phyloP scores from a whole-genome alignment of 2,113 vertebrate genomes.

The Myiozetetes cayanensis region DNA sequence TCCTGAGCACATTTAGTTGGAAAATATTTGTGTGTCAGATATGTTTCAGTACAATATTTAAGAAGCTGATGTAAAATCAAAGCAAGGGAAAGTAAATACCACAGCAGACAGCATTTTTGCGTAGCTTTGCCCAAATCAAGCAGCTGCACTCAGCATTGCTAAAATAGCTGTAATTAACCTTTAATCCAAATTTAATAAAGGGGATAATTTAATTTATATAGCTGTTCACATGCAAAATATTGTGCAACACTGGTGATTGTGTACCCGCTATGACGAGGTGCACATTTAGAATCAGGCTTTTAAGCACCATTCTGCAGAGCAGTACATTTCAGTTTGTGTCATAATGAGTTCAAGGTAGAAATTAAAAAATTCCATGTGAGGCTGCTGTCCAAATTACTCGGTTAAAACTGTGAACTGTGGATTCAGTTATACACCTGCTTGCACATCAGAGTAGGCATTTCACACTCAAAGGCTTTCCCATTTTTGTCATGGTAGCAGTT shows the following conservation, averaged over 20 bases:
- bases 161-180: slow-evolving; percentile 56
- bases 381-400: neutral
- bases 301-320: neutral
- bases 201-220: slow-evolving; percentile 18
- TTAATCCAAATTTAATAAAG: slow-evolving; percentile 61
- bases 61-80: slow-evolving; percentile 27
- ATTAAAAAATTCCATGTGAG: neutral
- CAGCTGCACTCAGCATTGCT: slow-evolving; percentile 23
- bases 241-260: neutral
- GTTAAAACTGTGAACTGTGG: neutral
- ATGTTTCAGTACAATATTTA: neutral
- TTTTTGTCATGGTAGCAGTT: neutral
- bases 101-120: slow-evolving; percentile 28
- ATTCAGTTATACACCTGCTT: neutral
- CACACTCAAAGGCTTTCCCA: neutral
- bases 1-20: neutral
- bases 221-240: slow-evolving; percentile 15
- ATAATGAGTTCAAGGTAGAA: neutral
- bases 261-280: neutral
- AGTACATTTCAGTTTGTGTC: neutral
- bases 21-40: neutral
- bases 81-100: slow-evolving; percentile 40
- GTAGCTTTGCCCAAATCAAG: slow-evolving; percentile 46
- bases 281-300: neutral
- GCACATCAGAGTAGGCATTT: neutral